Evolutionary conservation across 2,888 invertebrate genomes (phyloP), one percentile per base, ranked within the genome.

Genomic region (Pelosia muscerda): DNA sequence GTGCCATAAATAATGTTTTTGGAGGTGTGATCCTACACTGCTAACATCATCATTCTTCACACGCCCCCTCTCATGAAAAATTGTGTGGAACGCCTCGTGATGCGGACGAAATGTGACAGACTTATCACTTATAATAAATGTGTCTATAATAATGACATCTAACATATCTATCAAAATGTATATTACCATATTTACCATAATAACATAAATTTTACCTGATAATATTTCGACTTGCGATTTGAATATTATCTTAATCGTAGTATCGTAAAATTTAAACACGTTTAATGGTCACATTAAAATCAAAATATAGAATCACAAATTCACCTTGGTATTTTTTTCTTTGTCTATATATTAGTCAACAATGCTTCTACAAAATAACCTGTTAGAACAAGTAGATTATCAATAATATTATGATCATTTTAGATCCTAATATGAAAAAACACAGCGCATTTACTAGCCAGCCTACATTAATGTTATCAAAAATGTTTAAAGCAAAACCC

Each of bases 281-380:
- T 55, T 55, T 55, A 26, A 55, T 55, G 55, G 55, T 25, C 8
- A 49, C 25, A 55, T 55, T 55, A 55, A 55, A 55, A 55, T 55
- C 55, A 55, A 55, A 58, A 49, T n/a, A 58, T 31, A n/a, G 58
- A n/a, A n/a, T 55, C 55, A 25, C 26, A 55, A 25, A 25, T 55
- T 55, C 25, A 25, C 15, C 55, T 25, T 55, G 15, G 19, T 53
- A 13, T 55, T 25, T 55, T 25, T 55, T 55, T 55, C 15, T 55
- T 25, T 8, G 15, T 15, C 8, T 15, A 8, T 26, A 19, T 25
- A 55, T 26, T 19, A 25, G 8, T n/a, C 25, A 55, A 25, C 55
- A 25, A 25, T 55, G 25, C 49, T 25, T 26, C 25, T 55, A 26
- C 13, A 26, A 55, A 25, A 55, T 26, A 26, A 55, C 25, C 13